Evolutionary conservation across 2,888 invertebrate species (phyloP).

Genomic region (Lissonota sp.): DNA sequence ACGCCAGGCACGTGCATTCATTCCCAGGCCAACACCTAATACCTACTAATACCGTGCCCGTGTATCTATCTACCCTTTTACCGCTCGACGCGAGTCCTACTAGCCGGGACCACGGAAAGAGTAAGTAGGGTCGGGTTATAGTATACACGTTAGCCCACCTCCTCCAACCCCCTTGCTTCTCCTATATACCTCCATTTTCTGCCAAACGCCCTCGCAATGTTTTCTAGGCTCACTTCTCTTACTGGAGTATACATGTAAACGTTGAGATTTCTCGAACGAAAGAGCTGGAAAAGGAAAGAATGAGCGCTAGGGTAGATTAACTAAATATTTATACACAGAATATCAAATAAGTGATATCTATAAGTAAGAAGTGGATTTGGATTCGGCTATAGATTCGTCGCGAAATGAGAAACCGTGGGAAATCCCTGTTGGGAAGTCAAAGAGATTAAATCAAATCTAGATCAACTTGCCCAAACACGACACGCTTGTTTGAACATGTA

Average conservation of each 20-base stretch:
- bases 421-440: conserved; percentile 22
- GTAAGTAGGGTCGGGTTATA: conserved; percentile 68
- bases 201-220: conserved; percentile 31
- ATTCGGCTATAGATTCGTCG: conserved; percentile 43
- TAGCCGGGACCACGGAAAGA: conserved; percentile 79
- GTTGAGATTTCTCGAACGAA: conserved; percentile 51
- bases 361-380: conserved; percentile 31
- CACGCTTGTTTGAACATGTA: neutral
- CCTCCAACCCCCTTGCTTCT: neutral
- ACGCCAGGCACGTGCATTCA: conserved; percentile 81
- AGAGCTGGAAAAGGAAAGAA: conserved; percentile 9
- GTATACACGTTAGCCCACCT: conserved; percentile 48
- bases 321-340: conserved; percentile 14
- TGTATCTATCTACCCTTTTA: conserved; percentile 83
- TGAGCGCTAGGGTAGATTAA: conserved; percentile 17
- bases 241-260: conserved; percentile 24
- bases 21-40: conserved; percentile 84
- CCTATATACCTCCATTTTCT: conserved; percentile 19
- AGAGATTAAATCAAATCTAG: conserved; percentile 13
- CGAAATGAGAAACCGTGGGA: conserved; percentile 32
- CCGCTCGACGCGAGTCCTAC: conserved; percentile 81
- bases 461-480: conserved; percentile 3
- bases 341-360: neutral
- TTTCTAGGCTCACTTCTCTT: conserved; percentile 48
- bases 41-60: conserved; percentile 83